Evolutionary conservation across 2,113 vertebrate genomes (phyloP), one percentile per base, ranked within the genome.

Genomic region (Rhinoptilus africanus): DNA sequence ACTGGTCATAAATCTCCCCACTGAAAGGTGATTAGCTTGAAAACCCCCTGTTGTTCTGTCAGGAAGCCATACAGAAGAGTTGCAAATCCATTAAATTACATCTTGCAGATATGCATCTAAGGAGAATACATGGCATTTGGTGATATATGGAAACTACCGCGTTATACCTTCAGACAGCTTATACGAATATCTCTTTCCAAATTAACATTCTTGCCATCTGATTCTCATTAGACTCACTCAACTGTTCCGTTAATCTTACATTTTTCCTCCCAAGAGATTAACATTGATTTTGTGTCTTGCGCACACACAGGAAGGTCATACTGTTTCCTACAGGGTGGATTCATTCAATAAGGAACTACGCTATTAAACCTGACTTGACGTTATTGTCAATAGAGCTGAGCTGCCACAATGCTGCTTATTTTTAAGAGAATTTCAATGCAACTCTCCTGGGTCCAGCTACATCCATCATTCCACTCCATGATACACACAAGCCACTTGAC

Each of bases 171-270:
- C 73, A 80, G 85, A 92, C 43, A 88, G 72, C 27, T 92, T 56
- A 84, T n/a, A 71, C 0, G 0, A 88, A 37, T 62, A 80, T 72
- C 76, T 81, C 80, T 85, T 81, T 78, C 62, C 84, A 91, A 94
- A 92, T 94, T 89, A 96, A 88, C 92, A 90, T 96, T 93, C 83
- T 79, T 92, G 76, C 90, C 81, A 96, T 95, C 68, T 90, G 83
- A 93, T 71, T 96, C 89, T 96, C 80, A 97, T 95, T 93, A 95
- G 85, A 56, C 37, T 96, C 87, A 88, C 64, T 95, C 81, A 88
- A 26, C 80, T 84, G 80, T 88, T 95, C 88, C 8, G 6, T 78
- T 93, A 88, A 95, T 93, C 91, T 92, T 89, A 4, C 54, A 83
- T 83, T 95, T 95, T 90, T 87, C 82, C 68, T 96, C 85, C 62